Evolutionary conservation across 2,113 vertebrate genomes (phyloP).

Genomic region (Haemorhous mexicanus): DNA sequence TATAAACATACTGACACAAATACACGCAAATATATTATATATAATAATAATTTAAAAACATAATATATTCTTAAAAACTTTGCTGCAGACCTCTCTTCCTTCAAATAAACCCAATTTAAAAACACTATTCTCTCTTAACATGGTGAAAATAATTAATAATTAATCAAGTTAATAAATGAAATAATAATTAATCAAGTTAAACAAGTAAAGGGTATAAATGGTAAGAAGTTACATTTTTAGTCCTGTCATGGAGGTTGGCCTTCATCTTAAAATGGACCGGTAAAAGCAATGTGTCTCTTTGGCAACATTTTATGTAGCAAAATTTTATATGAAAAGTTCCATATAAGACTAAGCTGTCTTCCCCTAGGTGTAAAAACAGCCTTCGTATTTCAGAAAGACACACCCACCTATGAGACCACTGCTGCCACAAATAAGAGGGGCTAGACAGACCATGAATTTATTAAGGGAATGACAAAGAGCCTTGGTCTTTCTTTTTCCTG

Average conservation of each 20-base stretch:
- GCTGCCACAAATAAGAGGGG: background rate
- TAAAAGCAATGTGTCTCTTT: background rate
- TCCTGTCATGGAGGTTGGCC: background rate
- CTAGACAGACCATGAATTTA: background rate
- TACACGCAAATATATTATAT: no score
- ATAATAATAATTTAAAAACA: no score
- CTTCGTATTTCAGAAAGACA: background rate
- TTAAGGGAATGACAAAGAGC: background rate
- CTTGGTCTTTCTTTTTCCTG: background rate
- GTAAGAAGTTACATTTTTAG: background rate
- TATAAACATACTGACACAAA: background rate
- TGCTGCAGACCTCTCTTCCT: background rate
- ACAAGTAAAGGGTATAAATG: background rate
- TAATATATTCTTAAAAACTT: background rate
- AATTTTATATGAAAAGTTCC: background rate
- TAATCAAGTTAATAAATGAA: no score
- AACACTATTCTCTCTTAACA: background rate
- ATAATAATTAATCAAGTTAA: background rate
- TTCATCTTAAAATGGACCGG: background rate
- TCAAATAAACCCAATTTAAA: background rate
- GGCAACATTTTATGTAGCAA: background rate
- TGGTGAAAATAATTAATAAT: background rate
- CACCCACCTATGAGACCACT: background rate
- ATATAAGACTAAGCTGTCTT: background rate
- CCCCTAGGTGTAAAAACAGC: background rate